Percentiles rank a stretch among this genome's conserved stretches.
These are phyloP conservation scores for Anarrhichthys ocellatus DNA, from an alignment of 2,113 vertebrate genomes.

Conservation along the genomic window DNA sequence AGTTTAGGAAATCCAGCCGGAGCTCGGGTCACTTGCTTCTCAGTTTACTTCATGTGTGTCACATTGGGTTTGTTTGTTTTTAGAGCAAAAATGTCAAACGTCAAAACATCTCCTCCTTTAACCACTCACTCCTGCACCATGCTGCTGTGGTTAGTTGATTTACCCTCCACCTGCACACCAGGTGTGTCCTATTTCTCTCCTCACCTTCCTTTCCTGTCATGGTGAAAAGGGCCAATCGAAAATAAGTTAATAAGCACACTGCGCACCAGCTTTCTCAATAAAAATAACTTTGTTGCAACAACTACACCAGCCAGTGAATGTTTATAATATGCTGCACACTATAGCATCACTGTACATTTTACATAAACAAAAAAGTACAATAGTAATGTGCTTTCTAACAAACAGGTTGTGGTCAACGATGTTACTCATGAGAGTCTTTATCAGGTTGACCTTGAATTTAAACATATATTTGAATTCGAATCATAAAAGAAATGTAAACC, in stretches of 20 bases:
- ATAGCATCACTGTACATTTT: background rate
- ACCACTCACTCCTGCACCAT: background rate
- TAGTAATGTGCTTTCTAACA: background rate
- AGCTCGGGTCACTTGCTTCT: background rate
- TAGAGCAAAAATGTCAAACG: background rate
- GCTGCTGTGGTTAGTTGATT: background rate
- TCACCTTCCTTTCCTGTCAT: background rate
- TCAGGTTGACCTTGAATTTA: too few species aligned
- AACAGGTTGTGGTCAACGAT: too few species aligned
- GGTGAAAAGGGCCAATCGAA: background rate
- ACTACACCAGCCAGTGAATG: background rate
- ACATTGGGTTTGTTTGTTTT: background rate
- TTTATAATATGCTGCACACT: background rate
- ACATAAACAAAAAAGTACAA: background rate
- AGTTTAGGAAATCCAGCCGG: background rate
- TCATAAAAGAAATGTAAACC: too few species aligned
- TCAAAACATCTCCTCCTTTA: background rate
- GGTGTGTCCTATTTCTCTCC: background rate
- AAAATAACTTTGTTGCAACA: background rate
- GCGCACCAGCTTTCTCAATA: background rate
- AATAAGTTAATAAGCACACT: background rate
- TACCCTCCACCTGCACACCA: background rate
- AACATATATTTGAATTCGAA: too few species aligned
- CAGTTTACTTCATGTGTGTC: background rate
- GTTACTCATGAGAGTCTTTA: too few species aligned